Percentiles rank a stretch among this genome's conserved stretches.
Conservation (phyloP, 2,888 invertebrate species). For the Stictocephala bisonia region DNA sequence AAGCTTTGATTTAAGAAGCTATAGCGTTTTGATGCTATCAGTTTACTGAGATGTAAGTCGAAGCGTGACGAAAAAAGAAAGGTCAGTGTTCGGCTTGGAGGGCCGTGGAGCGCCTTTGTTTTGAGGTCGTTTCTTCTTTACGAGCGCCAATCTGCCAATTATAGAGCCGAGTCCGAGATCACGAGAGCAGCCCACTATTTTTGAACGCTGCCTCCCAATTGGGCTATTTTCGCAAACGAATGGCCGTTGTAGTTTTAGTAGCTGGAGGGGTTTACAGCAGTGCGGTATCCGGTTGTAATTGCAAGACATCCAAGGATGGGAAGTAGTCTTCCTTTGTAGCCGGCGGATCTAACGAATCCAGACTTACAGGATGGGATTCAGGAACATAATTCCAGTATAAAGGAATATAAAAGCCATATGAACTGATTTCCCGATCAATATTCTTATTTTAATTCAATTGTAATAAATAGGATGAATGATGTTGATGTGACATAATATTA, state of each 20-base stretch:
- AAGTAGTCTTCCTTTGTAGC: too few species aligned
- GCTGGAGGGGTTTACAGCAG: neutral
- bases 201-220: conserved; percentile 28
- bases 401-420: too few species aligned
- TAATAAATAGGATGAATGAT: too few species aligned
- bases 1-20: too few species aligned
- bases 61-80: conserved; percentile 3
- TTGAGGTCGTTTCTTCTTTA: conserved; percentile 25
- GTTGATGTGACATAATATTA: too few species aligned
- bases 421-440: too few species aligned
- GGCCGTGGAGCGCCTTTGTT: conserved; percentile 7
- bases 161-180: conserved; percentile 11
- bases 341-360: too few species aligned
- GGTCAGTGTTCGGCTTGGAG: conserved; percentile 16
- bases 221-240: conserved; percentile 23
- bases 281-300: too few species aligned
- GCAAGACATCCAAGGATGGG: too few species aligned
- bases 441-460: too few species aligned
- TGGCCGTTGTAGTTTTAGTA: neutral
- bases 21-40: conserved; percentile 6
- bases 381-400: too few species aligned
- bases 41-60: conserved; percentile 16
- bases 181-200: conserved; percentile 14
- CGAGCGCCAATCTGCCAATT: conserved; percentile 32
- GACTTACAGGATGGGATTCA: too few species aligned